These are phyloP conservation scores for Harmothoe impar DNA, from an alignment of 2,888 invertebrate genomes.

Conservation along the genomic window DNA sequence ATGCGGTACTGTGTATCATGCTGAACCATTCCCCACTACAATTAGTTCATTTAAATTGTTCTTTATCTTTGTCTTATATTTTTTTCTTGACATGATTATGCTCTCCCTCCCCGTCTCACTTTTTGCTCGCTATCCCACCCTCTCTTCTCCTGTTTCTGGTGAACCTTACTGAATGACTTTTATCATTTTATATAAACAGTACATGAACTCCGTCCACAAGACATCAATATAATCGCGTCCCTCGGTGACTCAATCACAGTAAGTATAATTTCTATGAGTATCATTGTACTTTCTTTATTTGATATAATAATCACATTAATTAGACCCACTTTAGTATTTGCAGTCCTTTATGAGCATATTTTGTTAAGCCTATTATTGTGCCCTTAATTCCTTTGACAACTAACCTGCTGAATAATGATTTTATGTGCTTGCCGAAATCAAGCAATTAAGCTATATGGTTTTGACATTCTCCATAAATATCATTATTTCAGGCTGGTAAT, in stretches of 20 bases:
- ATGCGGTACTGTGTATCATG: neutral
- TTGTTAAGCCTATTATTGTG: too few relatives aligned
- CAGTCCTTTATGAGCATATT: neutral
- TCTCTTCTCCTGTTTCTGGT: neutral
- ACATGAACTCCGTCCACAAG: constrained; percentile 66
- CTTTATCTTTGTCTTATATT: too few relatives aligned
- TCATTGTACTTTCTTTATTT: neutral
- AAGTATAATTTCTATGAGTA: constrained; percentile 2
- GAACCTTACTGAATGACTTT: too few relatives aligned
- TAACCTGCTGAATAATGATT: neutral
- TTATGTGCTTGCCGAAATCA: neutral
- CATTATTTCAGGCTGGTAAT: constrained; percentile 66
- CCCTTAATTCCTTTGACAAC: too few relatives aligned
- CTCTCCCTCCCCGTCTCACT: too few relatives aligned
- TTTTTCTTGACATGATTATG: neutral
- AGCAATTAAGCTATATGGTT: too few relatives aligned
- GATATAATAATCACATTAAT: neutral
- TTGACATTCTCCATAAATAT: too few relatives aligned
- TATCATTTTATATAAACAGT: constrained; percentile 54
- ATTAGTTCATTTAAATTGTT: neutral
- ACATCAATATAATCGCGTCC: constrained; percentile 66
- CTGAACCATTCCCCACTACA: neutral
- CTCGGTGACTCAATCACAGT: constrained; percentile 69
- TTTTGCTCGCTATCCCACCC: too few relatives aligned
- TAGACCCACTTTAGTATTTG: neutral